Percentiles rank a stretch among this genome's conserved stretches.
Conservation (phyloP, 2,888 invertebrate species). For the Fissipunctia ypsillon region DNA sequence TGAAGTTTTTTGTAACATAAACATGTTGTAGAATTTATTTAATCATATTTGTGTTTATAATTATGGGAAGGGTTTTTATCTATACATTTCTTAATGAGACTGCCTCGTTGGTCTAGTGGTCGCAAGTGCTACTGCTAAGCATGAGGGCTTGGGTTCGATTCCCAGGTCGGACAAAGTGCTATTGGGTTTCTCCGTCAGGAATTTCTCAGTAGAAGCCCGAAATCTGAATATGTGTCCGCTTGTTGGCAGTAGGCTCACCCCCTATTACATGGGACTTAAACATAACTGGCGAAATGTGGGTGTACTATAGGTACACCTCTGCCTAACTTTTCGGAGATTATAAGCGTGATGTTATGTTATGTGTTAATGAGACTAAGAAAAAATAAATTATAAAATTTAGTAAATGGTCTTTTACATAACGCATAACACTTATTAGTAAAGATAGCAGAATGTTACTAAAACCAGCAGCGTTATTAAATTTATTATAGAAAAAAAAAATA, state of each 20-base stretch:
- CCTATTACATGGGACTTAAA: not conserved
- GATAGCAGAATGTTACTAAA: not conserved
- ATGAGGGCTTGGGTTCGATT: too few species aligned
- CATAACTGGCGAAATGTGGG: too few species aligned
- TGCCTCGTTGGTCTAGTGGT: not conserved
- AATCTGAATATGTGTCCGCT: not conserved
- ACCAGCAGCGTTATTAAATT: too few species aligned
- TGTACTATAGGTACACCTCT: not conserved
- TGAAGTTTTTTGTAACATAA: constrained; percentile 41
- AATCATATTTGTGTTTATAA: constrained; percentile 22
- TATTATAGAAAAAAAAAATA: not conserved
- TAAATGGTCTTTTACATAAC: not conserved
- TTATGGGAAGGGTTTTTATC: not conserved
- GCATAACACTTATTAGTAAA: not conserved
- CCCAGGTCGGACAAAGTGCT: too few species aligned
- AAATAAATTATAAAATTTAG: not conserved
- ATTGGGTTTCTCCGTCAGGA: not conserved
- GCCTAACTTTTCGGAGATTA: not conserved
- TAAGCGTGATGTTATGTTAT: not conserved
- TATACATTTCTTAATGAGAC: not conserved
- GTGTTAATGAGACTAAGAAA: not conserved
- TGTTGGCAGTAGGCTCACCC: not conserved
- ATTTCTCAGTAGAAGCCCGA: not conserved
- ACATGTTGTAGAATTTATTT: constrained; percentile 32
- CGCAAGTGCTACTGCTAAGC: not conserved